Evolutionary conservation across 2,113 vertebrate genomes (phyloP), one percentile per base, ranked within the genome.

Genomic region (Spermophilus dauricus): DNA sequence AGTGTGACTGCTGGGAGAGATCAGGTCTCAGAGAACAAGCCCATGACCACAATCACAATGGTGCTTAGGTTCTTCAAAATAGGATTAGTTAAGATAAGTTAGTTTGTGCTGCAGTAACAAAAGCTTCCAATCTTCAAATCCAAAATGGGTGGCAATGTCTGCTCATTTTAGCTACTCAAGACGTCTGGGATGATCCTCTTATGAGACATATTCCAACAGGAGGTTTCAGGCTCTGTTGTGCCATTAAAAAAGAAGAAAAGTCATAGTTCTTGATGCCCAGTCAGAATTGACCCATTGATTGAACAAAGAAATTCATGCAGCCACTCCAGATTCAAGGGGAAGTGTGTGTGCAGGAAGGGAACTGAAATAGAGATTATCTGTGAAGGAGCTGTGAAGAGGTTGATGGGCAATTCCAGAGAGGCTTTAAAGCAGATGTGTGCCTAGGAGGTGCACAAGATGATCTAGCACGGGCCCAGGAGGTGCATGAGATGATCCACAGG

Each of bases 241-340:
- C 30, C 42, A 18, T 48, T 53, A 89, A n/a, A 72, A 56, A 34
- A 53, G 58, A 92, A n/a, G 4, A 83, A 39, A 28, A 63, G 67
- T 39, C 24, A 8, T 14, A 28, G n/a, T 76, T 82, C 42, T 70
- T 78, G 63, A 28, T 53, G 42, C 22, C 32, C 70, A 58, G n/a
- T 78, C 14, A 22, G 83, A 95, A 90, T n/a, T 61, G 77, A 67
- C 72, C 26, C 32, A n/a, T 73, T 84, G 61, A 22, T 42, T 51
- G 53, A 73, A 63, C 61, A 87, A 26, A 88, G 12, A 4, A n/a
- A 92, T 20, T 92, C 65, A 82, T 0, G 0, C 32, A 18, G n/a
- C 22, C 61, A 51, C 51, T 81, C 22, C 13, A 75, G 34, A 63
- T 85, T 77, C 37, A 85, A 32, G 45, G 61, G 5, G 26, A 65